These are phyloP conservation scores for Stichodactyla helianthus DNA, from an alignment of 64 coral and sea anemone genomes.

Conservation along the genomic window DNA sequence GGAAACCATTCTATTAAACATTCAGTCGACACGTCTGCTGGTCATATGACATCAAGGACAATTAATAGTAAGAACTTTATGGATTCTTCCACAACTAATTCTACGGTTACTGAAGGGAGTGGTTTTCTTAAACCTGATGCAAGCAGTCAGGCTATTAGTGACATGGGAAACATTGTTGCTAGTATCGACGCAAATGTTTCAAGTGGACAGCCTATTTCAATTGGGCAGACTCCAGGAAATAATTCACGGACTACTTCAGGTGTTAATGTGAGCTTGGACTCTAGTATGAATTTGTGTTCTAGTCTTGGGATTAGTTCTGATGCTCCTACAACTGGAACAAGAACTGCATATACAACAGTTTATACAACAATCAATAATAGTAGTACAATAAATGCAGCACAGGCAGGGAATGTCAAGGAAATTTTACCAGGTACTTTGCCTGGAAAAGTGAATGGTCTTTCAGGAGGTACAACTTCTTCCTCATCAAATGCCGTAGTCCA, in stretches of 20 bases:
- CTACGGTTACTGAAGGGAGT: not conserved
- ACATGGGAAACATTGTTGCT: constrained; percentile 91
- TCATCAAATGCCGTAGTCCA: constrained; percentile 53
- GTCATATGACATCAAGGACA: constrained; percentile 2
- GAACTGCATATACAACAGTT: constrained; percentile 54
- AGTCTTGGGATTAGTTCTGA: constrained; percentile 50
- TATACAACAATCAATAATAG: constrained; percentile 49
- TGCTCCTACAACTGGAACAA: constrained; percentile 23
- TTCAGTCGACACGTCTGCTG: constrained; percentile 39
- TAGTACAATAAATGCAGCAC: constrained; percentile 24
- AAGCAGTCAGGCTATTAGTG: constrained; percentile 87
- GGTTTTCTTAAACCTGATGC: constrained; percentile 59
- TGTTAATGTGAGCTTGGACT: constrained; percentile 34
- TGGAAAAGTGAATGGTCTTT: constrained; percentile 53
- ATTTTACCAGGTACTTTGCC: constrained; percentile 72
- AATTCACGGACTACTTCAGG: constrained; percentile 11
- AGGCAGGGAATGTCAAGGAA: constrained; percentile 49
- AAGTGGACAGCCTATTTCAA: constrained; percentile 56
- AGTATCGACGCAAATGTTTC: constrained; percentile 87
- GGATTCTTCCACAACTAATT: constrained; percentile 27
- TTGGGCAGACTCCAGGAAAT: constrained; percentile 13
- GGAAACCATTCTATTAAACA: constrained; percentile 5
- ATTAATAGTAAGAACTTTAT: constrained; percentile 52
- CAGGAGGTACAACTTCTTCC: constrained; percentile 34
- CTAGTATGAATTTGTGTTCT: constrained; percentile 66